Conservation (phyloP, 2,797 vertebrate species). For the Antennarius maculatus region DNA sequence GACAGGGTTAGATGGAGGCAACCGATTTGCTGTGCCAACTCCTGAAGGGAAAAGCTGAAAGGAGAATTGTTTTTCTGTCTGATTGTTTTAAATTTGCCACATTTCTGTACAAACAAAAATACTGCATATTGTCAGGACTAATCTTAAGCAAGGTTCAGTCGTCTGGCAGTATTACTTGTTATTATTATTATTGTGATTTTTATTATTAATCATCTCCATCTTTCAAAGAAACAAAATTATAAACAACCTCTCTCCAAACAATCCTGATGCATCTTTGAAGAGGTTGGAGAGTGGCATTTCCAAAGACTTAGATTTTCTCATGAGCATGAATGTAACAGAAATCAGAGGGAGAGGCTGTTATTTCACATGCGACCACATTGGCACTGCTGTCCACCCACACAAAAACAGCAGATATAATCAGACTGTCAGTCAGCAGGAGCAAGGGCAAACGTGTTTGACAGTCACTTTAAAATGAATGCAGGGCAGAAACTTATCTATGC, state of each 20-base stretch:
- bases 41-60: too few species aligned
- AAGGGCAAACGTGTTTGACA: slow-evolving; percentile 40
- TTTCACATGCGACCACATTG: slow-evolving; percentile 32
- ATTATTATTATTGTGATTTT: too few species aligned
- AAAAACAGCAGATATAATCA: slow-evolving; percentile 50
- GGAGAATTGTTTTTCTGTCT: too few species aligned
- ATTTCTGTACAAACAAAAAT: too few species aligned
- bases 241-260: not conserved
- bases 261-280: slow-evolving; percentile 23
- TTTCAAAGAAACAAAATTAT: slow-evolving; percentile 19
- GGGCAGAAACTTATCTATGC: slow-evolving; percentile 24
- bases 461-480: slow-evolving; percentile 33
- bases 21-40: too few species aligned
- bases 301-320: slow-evolving; percentile 18
- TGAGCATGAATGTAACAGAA: slow-evolving; percentile 11
- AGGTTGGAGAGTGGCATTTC: slow-evolving; percentile 23
- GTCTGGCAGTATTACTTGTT: too few species aligned
- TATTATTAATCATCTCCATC: slow-evolving; percentile 1
- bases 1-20: too few species aligned
- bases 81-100: too few species aligned
- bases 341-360: slow-evolving; percentile 24
- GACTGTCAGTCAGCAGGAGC: slow-evolving; percentile 40
- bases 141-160: too few species aligned
- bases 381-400: slow-evolving; percentile 62
- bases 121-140: too few species aligned